Base-by-base conservation (phyloP, 2,888 invertebrate species). In the Mesopsocus fuscifrons region DNA sequence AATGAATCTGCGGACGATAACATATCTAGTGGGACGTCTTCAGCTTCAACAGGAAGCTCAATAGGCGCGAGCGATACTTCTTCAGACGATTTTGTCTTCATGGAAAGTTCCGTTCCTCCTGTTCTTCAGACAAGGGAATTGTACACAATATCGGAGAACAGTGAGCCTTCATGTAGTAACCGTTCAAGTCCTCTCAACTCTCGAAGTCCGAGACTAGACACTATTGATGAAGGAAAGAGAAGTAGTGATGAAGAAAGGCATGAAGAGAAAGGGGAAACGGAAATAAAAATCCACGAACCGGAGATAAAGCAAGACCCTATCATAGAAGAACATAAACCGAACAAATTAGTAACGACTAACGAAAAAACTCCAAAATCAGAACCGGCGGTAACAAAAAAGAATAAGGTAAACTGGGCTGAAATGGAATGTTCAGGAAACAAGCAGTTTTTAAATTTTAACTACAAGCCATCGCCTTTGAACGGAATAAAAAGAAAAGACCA, bases 131-230 rank as follows among this genome's bases (percentile, higher is more conserved):
- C n/a, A 18, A 15, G 20, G 17, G 38, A 38, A 5, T 38, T 38
- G 20, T 38, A 38, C 38, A 38, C 38, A 21, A 38, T 38, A 38
- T 17, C 38, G 20, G 38, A 38, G 11, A 38, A 38, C 18, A 38
- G 38, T 18, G 38, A 38, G 11, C 6, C 8, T 5, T 17, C 21
- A 15, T 38, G 20, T 4, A 38, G 38, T 18, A 17, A 5, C 18
- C 20, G 16, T 4, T 17, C 38, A 17, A 38, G 17, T 5, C 38
- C 38, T 34, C 34, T 26, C 11, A 26, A 26, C 11, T 26, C 26
- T 26, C 6, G 8, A 26, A 26, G 26, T 26, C 26, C 26, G 8
- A 26, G 26, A 26, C 11, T 26, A 9, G 26, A 26, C 6, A 26
- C 26, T 9, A 6, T 11, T 11, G 26, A 11, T 26, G 26, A 26